Conservation (phyloP, 1,140 invertebrate species). For the Camponotus floridanus region DNA sequence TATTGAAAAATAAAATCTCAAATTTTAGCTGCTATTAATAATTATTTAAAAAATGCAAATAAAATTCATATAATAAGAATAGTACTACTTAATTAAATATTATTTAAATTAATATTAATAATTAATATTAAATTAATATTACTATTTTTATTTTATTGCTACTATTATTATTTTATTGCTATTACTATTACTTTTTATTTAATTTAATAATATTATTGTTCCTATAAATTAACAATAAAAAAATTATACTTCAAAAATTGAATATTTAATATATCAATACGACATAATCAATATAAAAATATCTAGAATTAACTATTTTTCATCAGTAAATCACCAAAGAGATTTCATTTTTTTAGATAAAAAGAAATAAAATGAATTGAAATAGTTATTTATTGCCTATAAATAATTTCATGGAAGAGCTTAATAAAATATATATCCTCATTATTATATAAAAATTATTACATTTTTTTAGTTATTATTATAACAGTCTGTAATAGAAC, state of each 20-base stretch:
- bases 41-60: not conserved
- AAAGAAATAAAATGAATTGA: not conserved
- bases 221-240: not conserved
- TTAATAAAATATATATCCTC: constrained; percentile 8
- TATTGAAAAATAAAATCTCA: constrained; percentile 1
- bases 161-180: not conserved
- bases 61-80: not conserved
- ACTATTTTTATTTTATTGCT: not conserved
- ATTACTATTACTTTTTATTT: not conserved
- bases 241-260: not conserved
- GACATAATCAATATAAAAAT: not conserved
- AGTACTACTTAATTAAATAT: not conserved
- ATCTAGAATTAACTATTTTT: not conserved
- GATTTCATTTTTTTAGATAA: not conserved
- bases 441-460: constrained; percentile 16
- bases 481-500: not conserved
- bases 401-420: constrained; percentile 22
- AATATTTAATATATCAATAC: not conserved
- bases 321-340: not conserved
- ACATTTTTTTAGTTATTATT: not conserved
- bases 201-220: not conserved
- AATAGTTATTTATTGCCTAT: not conserved
- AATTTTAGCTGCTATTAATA: constrained; percentile 7
- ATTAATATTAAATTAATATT: not conserved
- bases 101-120: not conserved